Conservation (phyloP, 2,797 vertebrate species). For the Propithecus deckenii region DNA sequence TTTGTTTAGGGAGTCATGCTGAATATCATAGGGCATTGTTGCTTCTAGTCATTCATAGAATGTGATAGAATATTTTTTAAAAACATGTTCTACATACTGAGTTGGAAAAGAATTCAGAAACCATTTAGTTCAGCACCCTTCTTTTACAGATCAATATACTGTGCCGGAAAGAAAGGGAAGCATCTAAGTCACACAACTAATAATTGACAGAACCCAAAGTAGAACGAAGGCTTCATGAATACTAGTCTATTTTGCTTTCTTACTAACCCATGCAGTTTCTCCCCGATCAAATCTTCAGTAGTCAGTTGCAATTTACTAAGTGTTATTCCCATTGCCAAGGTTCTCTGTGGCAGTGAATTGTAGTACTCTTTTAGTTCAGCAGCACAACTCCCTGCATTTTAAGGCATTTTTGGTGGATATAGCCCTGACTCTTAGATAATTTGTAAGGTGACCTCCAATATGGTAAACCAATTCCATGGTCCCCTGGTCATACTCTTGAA, state of each 20-base stretch:
- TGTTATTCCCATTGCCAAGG: background rate
- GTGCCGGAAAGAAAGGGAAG: background rate
- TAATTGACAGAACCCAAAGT: background rate
- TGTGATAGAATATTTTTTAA: background rate
- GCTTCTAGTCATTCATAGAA: background rate
- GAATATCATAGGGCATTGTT: background rate
- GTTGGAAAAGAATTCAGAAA: background rate
- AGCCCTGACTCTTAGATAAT: background rate
- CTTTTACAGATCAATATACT: background rate
- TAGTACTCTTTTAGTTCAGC: background rate
- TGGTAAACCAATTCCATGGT: background rate
- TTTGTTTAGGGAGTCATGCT: background rate
- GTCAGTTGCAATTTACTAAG: background rate
- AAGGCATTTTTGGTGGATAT: background rate
- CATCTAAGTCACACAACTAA: background rate
- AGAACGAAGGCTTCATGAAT: background rate
- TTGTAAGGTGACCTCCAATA: background rate
- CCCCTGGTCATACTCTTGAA: background rate
- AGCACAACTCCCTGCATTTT: background rate
- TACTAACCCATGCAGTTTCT: background rate
- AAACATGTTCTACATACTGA: background rate
- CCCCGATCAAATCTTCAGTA: background rate
- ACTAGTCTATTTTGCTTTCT: background rate
- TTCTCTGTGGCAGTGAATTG: background rate
- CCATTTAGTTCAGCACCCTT: background rate